Evolutionary conservation across 2,113 vertebrate genomes (phyloP), one percentile per base, ranked within the genome.

Genomic region (Triplophysa tibetana): DNA sequence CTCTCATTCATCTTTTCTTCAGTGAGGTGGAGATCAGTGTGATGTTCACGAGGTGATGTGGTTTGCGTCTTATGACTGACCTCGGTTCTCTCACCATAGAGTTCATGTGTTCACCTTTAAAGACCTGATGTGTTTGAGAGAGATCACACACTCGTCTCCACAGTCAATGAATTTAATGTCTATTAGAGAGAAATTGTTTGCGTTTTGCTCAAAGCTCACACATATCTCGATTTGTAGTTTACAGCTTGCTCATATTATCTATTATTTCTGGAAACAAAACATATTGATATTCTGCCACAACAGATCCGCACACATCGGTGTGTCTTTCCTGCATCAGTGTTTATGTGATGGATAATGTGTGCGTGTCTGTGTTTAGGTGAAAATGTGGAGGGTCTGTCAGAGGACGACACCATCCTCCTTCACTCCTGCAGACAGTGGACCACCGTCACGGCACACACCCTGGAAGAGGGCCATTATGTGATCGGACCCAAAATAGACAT

Each of bases 371-470:
- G 16, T 72, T 8, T 23, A 98, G 97, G 96, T 66, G 96, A 98
- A 82, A 94, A 93, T 56, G 95, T 98, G 29, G 96, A 99, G 88
- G 97, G 97, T 2, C 89, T 97, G 86, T 93, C 93, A 0, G 95
- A 97, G 79, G 94, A 97, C 79, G 96, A 99, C 70, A 94, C 97
- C 81, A 92, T 99, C 43, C 92, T 99, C 75, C 88, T 99, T 33
- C 96, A 98, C 87, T 99, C 97, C 58, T 98, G 96, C 87, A 94
- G 96, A 23, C 96, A 99, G 93, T 99, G 97, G 97, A 99, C 97
- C 1, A 98, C 97, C 0, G 95, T 99, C 91, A 99, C 97, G 0
- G 97, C 97, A 0, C 97, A 98, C 89, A 96, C 95, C 81, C 91
- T 98, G 85, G 97, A 98, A 89, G 97, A 98, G 87, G 97, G 97